These are phyloP conservation scores for Pycnonotus jocosus DNA, from an alignment of 2,113 vertebrate species.

Conservation along the genomic window DNA sequence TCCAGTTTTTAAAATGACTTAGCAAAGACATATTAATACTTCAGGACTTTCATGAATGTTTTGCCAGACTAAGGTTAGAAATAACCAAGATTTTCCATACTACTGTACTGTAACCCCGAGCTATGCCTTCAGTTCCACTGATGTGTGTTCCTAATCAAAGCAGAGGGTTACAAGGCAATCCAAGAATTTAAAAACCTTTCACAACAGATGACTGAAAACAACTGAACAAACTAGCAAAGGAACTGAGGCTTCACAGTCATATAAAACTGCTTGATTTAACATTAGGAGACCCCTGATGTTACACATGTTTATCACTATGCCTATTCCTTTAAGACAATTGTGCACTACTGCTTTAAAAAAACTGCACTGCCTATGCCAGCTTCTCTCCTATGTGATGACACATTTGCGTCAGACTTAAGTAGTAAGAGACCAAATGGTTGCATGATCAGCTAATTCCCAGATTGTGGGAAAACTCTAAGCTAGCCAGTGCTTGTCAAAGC, in stretches of 20 bases:
- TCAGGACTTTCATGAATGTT: neutral
- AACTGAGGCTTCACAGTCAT: neutral
- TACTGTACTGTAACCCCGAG: neutral
- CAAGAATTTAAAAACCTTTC: neutral
- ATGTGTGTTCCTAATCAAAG: neutral
- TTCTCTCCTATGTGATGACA: neutral
- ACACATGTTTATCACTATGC: neutral
- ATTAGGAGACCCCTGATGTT: neutral
- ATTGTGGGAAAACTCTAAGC: neutral
- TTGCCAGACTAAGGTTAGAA: neutral
- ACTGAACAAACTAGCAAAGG: neutral
- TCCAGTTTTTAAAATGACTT: neutral
- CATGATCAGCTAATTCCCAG: neutral
- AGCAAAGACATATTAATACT: neutral
- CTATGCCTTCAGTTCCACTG: neutral
- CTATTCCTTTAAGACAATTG: neutral
- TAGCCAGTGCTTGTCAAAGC: neutral
- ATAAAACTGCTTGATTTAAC: neutral
- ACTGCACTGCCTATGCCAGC: neutral
- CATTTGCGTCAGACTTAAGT: neutral
- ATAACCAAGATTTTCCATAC: neutral
- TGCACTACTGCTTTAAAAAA: neutral
- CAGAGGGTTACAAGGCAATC: neutral
- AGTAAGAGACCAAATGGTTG: neutral
- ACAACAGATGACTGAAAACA: neutral